Percentiles rank a stretch among this genome's conserved stretches.
Conservation (phyloP, 2,113 vertebrate species). For the Catharus minimus region DNA sequence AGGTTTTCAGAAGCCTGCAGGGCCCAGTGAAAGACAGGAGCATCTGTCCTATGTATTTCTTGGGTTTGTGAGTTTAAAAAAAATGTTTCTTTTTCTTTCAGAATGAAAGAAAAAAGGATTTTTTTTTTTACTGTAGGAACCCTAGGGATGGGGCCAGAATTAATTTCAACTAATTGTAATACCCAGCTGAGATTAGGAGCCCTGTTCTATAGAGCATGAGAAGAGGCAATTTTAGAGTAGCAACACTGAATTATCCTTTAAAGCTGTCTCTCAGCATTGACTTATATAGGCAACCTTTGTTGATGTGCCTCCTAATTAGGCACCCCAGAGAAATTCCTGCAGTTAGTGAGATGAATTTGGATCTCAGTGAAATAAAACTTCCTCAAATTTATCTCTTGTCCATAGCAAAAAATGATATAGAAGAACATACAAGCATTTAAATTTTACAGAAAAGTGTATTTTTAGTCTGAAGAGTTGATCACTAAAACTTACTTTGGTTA, state of each 20-base stretch:
- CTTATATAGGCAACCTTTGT: slow-evolving; percentile 37
- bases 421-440: not conserved
- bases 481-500: not conserved
- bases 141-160: slow-evolving; percentile 29
- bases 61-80: not conserved
- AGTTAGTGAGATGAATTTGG: slow-evolving; percentile 46
- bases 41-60: not conserved
- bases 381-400: not conserved
- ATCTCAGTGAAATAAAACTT: slow-evolving; percentile 13
- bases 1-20: slow-evolving; percentile 5
- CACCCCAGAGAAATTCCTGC: slow-evolving; percentile 51
- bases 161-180: slow-evolving; percentile 43
- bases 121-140: not conserved
- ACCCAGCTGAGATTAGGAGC: slow-evolving; percentile 43
- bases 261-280: slow-evolving; percentile 42
- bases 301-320: slow-evolving; percentile 41
- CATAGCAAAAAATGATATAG: not conserved
- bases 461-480: not conserved
- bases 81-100: not conserved
- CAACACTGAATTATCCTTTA: slow-evolving; percentile 42
- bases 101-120: not conserved
- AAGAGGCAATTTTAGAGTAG: slow-evolving; percentile 44
- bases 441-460: not conserved
- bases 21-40: not conserved
- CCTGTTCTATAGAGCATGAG: slow-evolving; percentile 27